Conservation (phyloP, 2,113 vertebrate species). For the Centropristis striata region DNA sequence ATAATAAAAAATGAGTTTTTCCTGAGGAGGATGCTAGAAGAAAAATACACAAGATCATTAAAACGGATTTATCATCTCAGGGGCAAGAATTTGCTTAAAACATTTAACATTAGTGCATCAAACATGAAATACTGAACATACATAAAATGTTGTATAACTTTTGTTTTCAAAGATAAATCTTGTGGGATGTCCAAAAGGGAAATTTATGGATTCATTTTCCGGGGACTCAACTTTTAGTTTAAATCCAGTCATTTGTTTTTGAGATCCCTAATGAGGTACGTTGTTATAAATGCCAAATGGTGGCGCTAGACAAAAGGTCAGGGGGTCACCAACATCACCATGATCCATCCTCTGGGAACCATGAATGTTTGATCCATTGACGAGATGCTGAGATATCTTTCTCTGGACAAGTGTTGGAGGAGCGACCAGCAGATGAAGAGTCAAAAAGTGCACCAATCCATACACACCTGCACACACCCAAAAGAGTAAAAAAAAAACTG, state of each 20-base stretch:
- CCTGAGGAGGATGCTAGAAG: background rate
- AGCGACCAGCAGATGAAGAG: background rate
- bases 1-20: background rate
- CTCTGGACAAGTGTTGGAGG: background rate
- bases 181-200: background rate
- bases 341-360: background rate
- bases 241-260: background rate
- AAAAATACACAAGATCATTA: background rate
- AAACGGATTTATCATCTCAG: background rate
- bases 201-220: background rate
- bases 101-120: background rate
- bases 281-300: background rate
- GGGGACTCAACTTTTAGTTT: background rate
- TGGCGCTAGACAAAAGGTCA: background rate
- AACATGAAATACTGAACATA: background rate
- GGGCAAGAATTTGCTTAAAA: slow-evolving; percentile 5
- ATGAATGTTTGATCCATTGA: background rate
- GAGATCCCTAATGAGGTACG: background rate
- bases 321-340: background rate
- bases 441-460: background rate
- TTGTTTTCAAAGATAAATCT: background rate
- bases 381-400: background rate
- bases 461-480: slow-evolving; percentile 29
- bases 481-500: background rate
- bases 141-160: background rate